Percentiles rank a stretch among this genome's conserved stretches.
Conservation (phyloP, 53 echinoderm and acorn worm genomes). For the Echinometra lucunter region DNA sequence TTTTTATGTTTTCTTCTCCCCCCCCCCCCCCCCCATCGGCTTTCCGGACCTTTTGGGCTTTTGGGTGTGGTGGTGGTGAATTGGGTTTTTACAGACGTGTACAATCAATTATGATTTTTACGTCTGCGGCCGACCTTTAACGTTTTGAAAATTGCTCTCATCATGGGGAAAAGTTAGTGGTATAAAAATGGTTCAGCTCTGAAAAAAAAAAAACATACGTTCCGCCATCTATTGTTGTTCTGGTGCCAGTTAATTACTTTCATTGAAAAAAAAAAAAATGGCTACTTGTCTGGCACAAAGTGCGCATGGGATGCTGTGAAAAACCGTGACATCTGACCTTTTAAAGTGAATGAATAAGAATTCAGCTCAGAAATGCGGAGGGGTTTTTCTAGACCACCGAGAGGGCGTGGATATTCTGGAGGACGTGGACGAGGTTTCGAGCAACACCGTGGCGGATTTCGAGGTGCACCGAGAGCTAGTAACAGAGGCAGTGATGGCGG, state of each 20-base stretch:
- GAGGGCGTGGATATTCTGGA: conserved; percentile 53
- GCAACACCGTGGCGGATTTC: conserved; percentile 38
- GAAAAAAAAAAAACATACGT: background rate
- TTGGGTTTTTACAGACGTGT: no score
- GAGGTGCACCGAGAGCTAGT: conserved; percentile 12
- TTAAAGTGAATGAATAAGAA: background rate
- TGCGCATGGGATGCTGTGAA: background rate
- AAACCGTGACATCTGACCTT: conserved; percentile 1
- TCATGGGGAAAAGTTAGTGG: no score
- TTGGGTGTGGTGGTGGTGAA: no score
- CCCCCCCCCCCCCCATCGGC: no score
- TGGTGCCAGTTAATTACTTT: background rate
- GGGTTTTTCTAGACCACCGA: conserved; percentile 49
- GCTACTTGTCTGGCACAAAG: background rate
- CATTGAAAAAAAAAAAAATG: background rate
- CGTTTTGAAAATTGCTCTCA: no score
- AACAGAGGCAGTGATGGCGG: background rate
- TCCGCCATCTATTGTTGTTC: conserved; percentile 46
- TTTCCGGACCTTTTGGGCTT: no score
- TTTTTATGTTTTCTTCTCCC: no score
- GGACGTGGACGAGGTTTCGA: conserved; percentile 13
- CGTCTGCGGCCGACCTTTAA: no score
- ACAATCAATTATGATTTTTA: no score
- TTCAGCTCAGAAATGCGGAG: background rate
- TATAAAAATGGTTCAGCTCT: no score